phyloP scores from a whole-genome alignment of 2,113 vertebrate genomes.

The Pogonocichla stellata region DNA sequence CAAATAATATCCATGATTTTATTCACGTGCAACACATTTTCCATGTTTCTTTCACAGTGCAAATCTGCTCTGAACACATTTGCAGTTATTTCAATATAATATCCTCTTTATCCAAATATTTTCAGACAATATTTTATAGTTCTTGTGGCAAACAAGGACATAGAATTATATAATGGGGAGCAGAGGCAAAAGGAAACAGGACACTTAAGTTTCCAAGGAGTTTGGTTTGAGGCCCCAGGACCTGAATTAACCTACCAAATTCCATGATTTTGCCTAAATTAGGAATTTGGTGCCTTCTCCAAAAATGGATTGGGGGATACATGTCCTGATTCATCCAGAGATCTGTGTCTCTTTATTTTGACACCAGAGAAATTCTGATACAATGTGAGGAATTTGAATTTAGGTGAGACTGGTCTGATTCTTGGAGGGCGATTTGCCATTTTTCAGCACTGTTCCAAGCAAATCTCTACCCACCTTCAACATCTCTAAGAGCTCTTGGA shows the following conservation, averaged over 20 bases:
- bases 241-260: background rate
- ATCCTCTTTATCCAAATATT: background rate
- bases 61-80: background rate
- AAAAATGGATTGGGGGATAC: background rate
- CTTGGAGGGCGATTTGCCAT: background rate
- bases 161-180: background rate
- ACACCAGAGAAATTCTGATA: background rate
- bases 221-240: background rate
- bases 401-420: background rate
- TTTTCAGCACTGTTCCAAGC: background rate
- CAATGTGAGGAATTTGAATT: background rate
- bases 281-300: background rate
- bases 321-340: background rate
- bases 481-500: background rate
- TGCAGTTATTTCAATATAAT: background rate
- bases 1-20: background rate
- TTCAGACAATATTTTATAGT: background rate
- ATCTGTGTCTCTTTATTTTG: background rate
- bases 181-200: background rate
- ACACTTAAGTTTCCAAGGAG: background rate
- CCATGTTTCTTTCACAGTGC: too few species aligned
- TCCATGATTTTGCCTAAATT: background rate
- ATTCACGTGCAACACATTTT: fast-evolving
- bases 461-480: background rate
- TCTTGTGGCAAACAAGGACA: background rate